phyloP scores from a whole-genome alignment of 2,888 invertebrate genomes.

The Hirtodrosophila trivittata region DNA sequence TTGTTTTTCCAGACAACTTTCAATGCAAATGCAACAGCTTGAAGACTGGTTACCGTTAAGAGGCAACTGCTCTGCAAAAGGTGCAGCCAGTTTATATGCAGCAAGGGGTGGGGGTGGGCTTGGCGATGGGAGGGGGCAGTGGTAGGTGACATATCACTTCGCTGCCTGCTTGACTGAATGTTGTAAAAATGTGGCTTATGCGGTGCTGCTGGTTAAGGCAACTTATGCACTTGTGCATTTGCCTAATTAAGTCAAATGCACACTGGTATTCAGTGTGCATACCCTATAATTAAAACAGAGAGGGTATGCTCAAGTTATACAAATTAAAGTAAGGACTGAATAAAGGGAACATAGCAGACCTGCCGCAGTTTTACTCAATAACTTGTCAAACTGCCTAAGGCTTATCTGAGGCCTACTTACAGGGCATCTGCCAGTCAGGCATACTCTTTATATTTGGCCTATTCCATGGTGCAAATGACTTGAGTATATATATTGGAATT shows the following conservation, averaged over 20 bases:
- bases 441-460: slow-evolving; percentile 13
- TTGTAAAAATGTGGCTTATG: slow-evolving; percentile 61
- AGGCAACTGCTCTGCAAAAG: slow-evolving; percentile 27
- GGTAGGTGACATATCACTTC: slow-evolving; percentile 36
- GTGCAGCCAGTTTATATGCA: slow-evolving; percentile 2
- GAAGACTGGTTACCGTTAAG: slow-evolving; percentile 48
- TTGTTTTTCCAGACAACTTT: slow-evolving; percentile 53
- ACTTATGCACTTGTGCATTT: slow-evolving; percentile 69
- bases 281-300: slow-evolving; percentile 8
- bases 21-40: slow-evolving; percentile 67
- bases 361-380: too few species aligned
- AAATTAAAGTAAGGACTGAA: too few species aligned
- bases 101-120: not conserved
- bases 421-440: not conserved
- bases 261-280: slow-evolving; percentile 6
- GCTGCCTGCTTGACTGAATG: slow-evolving; percentile 35
- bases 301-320: too few species aligned
- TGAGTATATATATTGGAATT: slow-evolving; percentile 33
- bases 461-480: slow-evolving; percentile 9
- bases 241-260: slow-evolving; percentile 62
- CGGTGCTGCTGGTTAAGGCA: slow-evolving; percentile 29
- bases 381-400: too few species aligned
- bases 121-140: not conserved
- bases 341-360: too few species aligned
- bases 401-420: too few species aligned